Conservation (phyloP, 2,888 invertebrate genomes). For the Gymnoscelis rufifasciata region DNA sequence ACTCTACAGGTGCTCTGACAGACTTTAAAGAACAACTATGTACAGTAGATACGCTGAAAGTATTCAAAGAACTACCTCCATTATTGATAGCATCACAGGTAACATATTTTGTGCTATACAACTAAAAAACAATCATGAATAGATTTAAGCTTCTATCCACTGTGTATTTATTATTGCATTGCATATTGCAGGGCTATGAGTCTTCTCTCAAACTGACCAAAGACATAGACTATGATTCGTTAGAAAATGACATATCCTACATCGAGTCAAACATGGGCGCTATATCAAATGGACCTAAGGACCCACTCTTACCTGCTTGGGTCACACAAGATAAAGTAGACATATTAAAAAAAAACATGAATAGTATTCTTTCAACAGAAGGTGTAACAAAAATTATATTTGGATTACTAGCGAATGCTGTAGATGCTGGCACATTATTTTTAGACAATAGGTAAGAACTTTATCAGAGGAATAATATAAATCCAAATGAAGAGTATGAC, state of each 20-base stretch:
- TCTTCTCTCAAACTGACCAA: conserved; percentile 41
- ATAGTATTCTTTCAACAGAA: conserved; percentile 50
- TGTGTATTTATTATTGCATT: no score
- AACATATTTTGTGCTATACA: no score
- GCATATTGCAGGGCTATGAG: conserved; percentile 54
- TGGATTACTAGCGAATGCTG: conserved; percentile 53
- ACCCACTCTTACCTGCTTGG: conserved; percentile 54
- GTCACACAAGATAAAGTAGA: conserved; percentile 51
- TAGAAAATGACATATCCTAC: conserved; percentile 42
- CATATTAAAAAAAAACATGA: conserved; percentile 37
- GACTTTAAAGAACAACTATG: conserved; percentile 51
- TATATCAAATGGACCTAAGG: conserved; percentile 43
- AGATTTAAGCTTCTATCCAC: no score
- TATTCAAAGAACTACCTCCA: conserved; percentile 56
- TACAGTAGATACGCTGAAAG: conserved; percentile 31
- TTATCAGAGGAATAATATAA: no score
- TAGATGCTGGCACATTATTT: conserved; percentile 65
- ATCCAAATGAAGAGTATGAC: no score
- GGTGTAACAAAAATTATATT: conserved; percentile 58
- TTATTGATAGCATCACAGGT: conserved; percentile 64
- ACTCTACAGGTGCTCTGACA: conserved; percentile 45
- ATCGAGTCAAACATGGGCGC: conserved; percentile 41
- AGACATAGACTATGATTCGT: conserved; percentile 46
- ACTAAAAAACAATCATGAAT: no score
- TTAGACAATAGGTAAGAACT: conserved; percentile 57